Base-by-base conservation (phyloP, 2,888 invertebrate species). In the Xestia xanthographa region DNA sequence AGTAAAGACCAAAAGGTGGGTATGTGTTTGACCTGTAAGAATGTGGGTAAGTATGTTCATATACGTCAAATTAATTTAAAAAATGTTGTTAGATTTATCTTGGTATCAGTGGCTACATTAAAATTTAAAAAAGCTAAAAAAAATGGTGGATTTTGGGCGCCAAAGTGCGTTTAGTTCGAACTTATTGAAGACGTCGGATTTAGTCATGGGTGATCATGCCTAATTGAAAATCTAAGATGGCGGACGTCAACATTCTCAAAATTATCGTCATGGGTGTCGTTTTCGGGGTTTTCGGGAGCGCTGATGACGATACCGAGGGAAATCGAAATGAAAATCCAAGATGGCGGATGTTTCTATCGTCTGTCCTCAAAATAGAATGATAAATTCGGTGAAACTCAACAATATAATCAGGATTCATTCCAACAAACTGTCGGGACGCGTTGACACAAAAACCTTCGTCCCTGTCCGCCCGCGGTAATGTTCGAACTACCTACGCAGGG, bases 361-460 rank as follows among this genome's bases (percentile, higher is more conserved):
- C 12, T 71, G 45, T 29, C 38, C 60, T 34, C 43, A 65, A 70
- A 70, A 62, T 53, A 74, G 50, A 78, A 72, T 70, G 74, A 58
- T 70, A 75, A 73, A 77, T 78, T 81, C 58, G 20, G 43, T 41
- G 66, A 53, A 78, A 71, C 72, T 80, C 45, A 26, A 86, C 78
- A 77, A 67, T 80, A 77, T 76, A 86, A 86, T 85, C 86, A 78
- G 86, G 48, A 69, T 75, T 83, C 68, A 78, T 86, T 79, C 65
- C 48, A 43, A 62, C 71, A 74, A 72, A 84, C 73, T 73, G 71
- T 73, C 29, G 68, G 72, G 58, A 38, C 34, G 60, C 60, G 71
- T 78, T 80, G 78, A 72, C 80, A 80, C 69, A 88, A 80, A 86
- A 88, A 77, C 85, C 75, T 76, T 88, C 56, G 77, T 82, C 77